phyloP scores from a whole-genome alignment of 2,888 invertebrate genomes.

The Xiphydria camelus region DNA sequence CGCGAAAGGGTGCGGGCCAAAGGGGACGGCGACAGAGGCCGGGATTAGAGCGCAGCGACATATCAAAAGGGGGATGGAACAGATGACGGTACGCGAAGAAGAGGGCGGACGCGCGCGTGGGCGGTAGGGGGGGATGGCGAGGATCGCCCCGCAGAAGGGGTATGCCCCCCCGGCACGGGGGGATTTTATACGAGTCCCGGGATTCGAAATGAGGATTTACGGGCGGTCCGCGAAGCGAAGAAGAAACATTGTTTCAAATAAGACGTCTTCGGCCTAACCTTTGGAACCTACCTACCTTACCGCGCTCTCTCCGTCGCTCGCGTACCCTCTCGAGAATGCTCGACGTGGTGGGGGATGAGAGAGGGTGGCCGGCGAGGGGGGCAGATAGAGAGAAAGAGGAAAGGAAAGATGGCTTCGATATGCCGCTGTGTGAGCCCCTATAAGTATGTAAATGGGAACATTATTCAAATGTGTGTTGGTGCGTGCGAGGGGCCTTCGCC shows the following conservation, averaged over 20 bases:
- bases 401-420: constrained; percentile 12
- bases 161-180: constrained; percentile 23
- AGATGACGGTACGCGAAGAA: constrained; percentile 31
- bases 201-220: constrained; percentile 57
- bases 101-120: constrained; percentile 6
- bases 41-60: constrained; percentile 35
- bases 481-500: constrained; percentile 18
- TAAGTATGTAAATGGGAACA: constrained; percentile 47
- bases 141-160: constrained; percentile 23
- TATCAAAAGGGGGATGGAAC: constrained; percentile 43
- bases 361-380: not conserved
- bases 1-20: too few species aligned
- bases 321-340: too few species aligned
- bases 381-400: constrained; percentile 7
- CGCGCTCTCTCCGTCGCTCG: constrained; percentile 3
- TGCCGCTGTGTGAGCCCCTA: constrained; percentile 11
- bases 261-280: constrained; percentile 45
- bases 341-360: constrained; percentile 13
- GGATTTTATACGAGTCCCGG: constrained; percentile 54
- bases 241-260: constrained; percentile 55
- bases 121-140: constrained; percentile 4
- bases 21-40: constrained; percentile 10
- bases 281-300: constrained; percentile 26
- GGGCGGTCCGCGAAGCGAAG: constrained; percentile 41
- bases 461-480: constrained; percentile 37